Evolutionary conservation across 2,888 invertebrate species (phyloP), one percentile per base, ranked within the genome.

Genomic region (Aquatica leii): DNA sequence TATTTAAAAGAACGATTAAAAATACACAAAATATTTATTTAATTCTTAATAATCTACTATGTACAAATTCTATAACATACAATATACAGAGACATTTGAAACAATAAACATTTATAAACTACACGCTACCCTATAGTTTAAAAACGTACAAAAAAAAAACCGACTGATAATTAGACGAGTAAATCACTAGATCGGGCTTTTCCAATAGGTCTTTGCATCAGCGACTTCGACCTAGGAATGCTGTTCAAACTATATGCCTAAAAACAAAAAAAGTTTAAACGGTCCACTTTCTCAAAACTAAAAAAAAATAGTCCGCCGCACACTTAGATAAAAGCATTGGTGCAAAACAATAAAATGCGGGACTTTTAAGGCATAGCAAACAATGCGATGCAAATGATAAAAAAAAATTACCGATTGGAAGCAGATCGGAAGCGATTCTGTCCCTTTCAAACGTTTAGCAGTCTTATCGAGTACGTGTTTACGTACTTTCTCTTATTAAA

Each of bases 401-500:
- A 9, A 31, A 14, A 50, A 50, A 50, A 50, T 50, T 31, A 50
- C 50, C 50, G 14, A 50, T 43, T 43, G 17, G 4, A 12, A 24
- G 46, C 21, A 34, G n/a, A 52, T 18, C 21, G 15, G 51, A 8
- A 15, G 43, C 31, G 43, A 14, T 35, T 34, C 18, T 37, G 17
- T 21, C 37, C 46, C 15, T 20, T 24, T 56, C 41, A 51, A 20
- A 55, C 54, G n/a, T 60, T 65, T 50, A 40, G 41, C 21, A 75
- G 61, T 60, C 70, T 67, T 60, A 72, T 66, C 61, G 74, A 75
- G 75, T 77, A 80, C 54, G 81, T 80, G 67, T 78, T 80, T 57
- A 81, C 76, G 70, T 80, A 81, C 69, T 76, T 75, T 68, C 76
- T 73, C 71, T 75, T 77, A 74, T 81, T 80, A 77, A 80, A 81